Base-by-base conservation (phyloP, 2,113 vertebrate genomes). In the Rhineura floridana region DNA sequence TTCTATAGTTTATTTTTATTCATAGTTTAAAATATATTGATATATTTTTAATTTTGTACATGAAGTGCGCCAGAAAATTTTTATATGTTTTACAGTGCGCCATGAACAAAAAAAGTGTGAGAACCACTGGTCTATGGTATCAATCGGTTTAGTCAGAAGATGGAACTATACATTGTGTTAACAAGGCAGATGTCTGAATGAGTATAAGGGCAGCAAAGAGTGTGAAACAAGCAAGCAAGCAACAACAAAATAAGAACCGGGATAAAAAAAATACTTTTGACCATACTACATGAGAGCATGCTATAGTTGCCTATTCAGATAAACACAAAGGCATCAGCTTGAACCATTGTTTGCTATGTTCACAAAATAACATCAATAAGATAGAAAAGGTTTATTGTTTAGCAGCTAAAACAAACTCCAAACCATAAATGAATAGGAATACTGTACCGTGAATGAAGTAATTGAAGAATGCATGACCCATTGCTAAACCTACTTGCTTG, bases 321-420 rank as follows among this genome's bases (percentile, higher is more conserved):
- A 52, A 39, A 50, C 23, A 88, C 69, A 88, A 83, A 88, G 69
- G 2, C 42, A 89, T 62, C 36, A 87, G 77, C 52, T 52, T 83
- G 69, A 83, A 91, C 83, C 69, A 0, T 79, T 88, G 89, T 87
- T 85, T 88, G 87, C 87, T 44, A 42, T 90, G 84, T 81, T 93
- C 84, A 93, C 39, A 72, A 19, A 46, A 84, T 86, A 44, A 90
- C 28, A 90, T 3, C 33, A 65, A 63, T 62, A 0, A 12, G 3
- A 72, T 21, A 67, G 50, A 83, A 91, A 79, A 72, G 44, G 48
- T 5, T 44, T 86, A 81, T 76, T 86, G 59, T 89, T 89, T 90
- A 91, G 46, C 63, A 85, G 1, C 33, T 30, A 76, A 84, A 11
- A 48, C 84, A 88, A 86, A 90, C 88, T 0, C 2, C 48, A 36